These are phyloP conservation scores for Antitype chi DNA, from an alignment of 2,888 invertebrate genomes.

Conservation along the genomic window DNA sequence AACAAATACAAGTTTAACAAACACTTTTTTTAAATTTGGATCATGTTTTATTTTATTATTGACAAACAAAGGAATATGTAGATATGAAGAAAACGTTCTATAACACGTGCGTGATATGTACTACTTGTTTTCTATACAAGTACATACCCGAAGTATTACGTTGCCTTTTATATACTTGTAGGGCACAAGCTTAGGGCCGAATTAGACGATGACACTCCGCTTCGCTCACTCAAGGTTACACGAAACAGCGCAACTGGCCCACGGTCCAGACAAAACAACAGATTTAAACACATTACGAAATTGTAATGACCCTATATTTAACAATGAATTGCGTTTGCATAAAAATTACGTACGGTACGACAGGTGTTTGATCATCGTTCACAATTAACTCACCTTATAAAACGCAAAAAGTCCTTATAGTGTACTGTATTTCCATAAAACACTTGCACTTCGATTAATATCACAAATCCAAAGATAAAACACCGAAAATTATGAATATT, in stretches of 20 bases:
- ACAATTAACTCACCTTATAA: conserved; percentile 76
- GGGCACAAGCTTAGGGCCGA: conserved; percentile 71
- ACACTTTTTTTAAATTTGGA: too few species aligned
- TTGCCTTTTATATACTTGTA: conserved; percentile 65
- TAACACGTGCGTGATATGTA: conserved; percentile 47
- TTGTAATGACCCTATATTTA: conserved; percentile 58
- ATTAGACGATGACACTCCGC: conserved; percentile 79
- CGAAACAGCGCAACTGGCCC: conserved; percentile 72
- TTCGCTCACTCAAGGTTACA: conserved; percentile 78
- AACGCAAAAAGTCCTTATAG: conserved; percentile 66
- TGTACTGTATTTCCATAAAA: conserved; percentile 77
- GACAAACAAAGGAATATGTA: conserved; percentile 27
- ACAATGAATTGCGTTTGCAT: conserved; percentile 68
- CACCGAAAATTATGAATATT: conserved; percentile 75
- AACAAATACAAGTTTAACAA: neutral
- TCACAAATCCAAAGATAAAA: conserved; percentile 65
- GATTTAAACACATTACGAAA: conserved; percentile 66
- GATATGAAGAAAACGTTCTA: conserved; percentile 41
- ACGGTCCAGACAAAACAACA: conserved; percentile 60
- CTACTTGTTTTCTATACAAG: conserved; percentile 34
- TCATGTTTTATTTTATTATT: neutral
- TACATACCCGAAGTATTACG: conserved; percentile 50
- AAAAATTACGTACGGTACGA: conserved; percentile 63
- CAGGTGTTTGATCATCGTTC: conserved; percentile 67
- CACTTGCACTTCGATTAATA: conserved; percentile 74